phyloP scores from a whole-genome alignment of 1,140 invertebrate genomes.

The Monomorium pharaonis region DNA sequence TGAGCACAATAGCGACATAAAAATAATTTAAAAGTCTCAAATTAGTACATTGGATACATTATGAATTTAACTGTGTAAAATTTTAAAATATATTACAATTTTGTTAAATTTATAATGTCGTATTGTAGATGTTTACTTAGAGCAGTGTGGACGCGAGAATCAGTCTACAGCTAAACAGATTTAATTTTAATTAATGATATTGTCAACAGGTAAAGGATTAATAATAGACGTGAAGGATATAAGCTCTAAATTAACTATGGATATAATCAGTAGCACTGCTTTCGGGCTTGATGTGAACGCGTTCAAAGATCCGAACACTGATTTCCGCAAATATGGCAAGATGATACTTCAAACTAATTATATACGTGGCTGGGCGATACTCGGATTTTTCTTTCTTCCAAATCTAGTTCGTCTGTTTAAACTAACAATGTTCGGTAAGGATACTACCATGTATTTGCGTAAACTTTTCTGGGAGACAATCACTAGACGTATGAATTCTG shows the following conservation, averaged over 20 bases:
- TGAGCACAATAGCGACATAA: too few species aligned
- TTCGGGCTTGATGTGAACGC: constrained; percentile 87
- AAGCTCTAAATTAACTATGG: constrained; percentile 86
- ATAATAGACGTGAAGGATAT: constrained; percentile 81
- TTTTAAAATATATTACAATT: background rate
- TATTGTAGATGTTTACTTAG: background rate
- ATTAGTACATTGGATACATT: background rate
- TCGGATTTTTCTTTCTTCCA: constrained; percentile 80
- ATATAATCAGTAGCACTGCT: constrained; percentile 87
- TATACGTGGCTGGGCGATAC: constrained; percentile 71
- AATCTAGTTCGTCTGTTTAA: constrained; percentile 65
- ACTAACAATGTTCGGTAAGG: constrained; percentile 69
- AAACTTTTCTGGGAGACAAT: constrained; percentile 78
- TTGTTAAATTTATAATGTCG: too few species aligned
- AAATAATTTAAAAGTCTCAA: background rate
- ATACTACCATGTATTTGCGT: constrained; percentile 76
- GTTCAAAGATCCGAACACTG: constrained; percentile 82
- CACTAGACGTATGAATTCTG: constrained; percentile 70
- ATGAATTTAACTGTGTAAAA: background rate
- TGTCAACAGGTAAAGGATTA: constrained; percentile 52
- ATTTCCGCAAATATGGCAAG: constrained; percentile 74
- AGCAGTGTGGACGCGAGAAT: background rate
- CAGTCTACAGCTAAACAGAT: background rate
- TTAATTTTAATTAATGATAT: background rate
- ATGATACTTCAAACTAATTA: constrained; percentile 72